Evolutionary conservation across 2,888 invertebrate genomes (phyloP).

Genomic region (Caradrina kadenii): DNA sequence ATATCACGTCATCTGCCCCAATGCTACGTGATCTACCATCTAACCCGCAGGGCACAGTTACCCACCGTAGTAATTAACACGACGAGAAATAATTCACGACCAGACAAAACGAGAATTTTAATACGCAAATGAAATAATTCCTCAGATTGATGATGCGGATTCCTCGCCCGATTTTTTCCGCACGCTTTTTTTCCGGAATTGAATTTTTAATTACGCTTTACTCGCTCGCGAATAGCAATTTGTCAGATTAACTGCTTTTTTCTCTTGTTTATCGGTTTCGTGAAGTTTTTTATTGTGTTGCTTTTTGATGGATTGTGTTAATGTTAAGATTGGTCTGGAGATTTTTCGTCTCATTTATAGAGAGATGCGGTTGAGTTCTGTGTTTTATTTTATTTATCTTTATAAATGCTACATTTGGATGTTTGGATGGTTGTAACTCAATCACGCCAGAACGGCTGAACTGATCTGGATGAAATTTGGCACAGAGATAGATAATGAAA

Average conservation of each 20-base stretch:
- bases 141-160: constrained; percentile 88
- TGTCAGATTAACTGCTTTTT: constrained; percentile 85
- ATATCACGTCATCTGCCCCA: constrained; percentile 43
- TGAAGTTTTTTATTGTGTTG: constrained; percentile 66
- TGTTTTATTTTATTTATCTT: not conserved
- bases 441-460: too few relatives aligned
- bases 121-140: constrained; percentile 90
- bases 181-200: constrained; percentile 77
- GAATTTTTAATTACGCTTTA: constrained; percentile 90
- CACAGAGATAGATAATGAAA: too few relatives aligned
- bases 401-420: too few relatives aligned
- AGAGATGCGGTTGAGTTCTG: not conserved
- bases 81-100: constrained; percentile 86
- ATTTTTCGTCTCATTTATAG: constrained; percentile 8
- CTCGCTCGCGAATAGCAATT: constrained; percentile 88
- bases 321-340: constrained; percentile 32
- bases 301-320: constrained; percentile 65
- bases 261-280: constrained; percentile 69
- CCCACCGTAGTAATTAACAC: constrained; percentile 84
- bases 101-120: constrained; percentile 89
- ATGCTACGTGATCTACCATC: constrained; percentile 69
- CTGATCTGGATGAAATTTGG: too few relatives aligned
- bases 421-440: too few relatives aligned
- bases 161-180: constrained; percentile 77
- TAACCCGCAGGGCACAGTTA: constrained; percentile 82